These are phyloP conservation scores for Macrotrachela quadricornifera DNA, from an alignment of 1,140 invertebrate genomes.

Conservation along the genomic window DNA sequence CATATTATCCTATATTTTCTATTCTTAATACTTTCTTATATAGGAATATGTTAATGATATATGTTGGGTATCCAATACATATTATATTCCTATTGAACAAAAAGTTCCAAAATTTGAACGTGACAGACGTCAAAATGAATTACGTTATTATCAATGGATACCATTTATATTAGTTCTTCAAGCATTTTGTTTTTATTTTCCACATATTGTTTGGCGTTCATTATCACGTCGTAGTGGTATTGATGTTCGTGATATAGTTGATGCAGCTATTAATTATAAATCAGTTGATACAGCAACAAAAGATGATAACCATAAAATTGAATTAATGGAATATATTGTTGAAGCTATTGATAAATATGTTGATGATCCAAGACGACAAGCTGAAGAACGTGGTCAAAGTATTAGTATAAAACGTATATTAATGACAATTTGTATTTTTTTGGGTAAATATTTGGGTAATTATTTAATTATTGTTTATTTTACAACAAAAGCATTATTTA, in stretches of 20 bases:
- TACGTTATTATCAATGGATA: slow-evolving; percentile 13
- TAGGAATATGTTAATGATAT: slow-evolving; percentile 5
- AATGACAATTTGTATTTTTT: slow-evolving; percentile 10
- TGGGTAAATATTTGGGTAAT: slow-evolving; percentile 31
- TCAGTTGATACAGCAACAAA: background rate
- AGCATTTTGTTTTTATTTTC: slow-evolving; percentile 13
- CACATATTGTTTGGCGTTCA: slow-evolving; percentile 10
- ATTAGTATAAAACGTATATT: background rate
- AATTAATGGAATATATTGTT: slow-evolving; percentile 8
- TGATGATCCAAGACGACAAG: slow-evolving; percentile 5
- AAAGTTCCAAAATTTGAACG: slow-evolving; percentile 6
- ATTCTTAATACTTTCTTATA: too few relatives aligned
- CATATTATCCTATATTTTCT: too few relatives aligned
- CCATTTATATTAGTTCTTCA: slow-evolving; percentile 11
- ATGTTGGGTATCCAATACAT: slow-evolving; percentile 7
- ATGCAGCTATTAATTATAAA: slow-evolving; percentile 8
- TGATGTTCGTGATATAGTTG: slow-evolving; percentile 9
- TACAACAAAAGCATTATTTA: slow-evolving; percentile 32
- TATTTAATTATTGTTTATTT: slow-evolving; percentile 32
- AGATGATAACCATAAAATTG: background rate
- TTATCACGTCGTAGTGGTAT: slow-evolving; percentile 11
- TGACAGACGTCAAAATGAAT: background rate
- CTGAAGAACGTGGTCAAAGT: background rate
- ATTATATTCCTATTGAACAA: slow-evolving; percentile 4
- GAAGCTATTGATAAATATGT: slow-evolving; percentile 7